These are phyloP conservation scores for Ataeniobius toweri DNA, from an alignment of 2,797 vertebrate genomes.

Conservation along the genomic window DNA sequence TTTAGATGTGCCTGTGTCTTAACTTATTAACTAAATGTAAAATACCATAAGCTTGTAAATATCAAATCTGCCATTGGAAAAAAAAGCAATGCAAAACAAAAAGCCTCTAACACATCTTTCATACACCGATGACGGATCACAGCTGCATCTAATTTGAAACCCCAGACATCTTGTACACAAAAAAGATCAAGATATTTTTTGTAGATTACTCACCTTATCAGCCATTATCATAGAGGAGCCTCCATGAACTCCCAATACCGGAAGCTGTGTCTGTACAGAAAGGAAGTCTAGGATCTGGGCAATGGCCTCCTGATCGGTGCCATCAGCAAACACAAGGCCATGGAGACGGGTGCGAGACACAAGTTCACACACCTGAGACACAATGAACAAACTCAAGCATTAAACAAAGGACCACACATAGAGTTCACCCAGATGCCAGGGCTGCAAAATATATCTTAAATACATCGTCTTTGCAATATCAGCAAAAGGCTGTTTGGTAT, in stretches of 20 bases:
- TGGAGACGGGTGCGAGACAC: slow-evolving; percentile 95
- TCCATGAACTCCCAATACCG: slow-evolving; percentile 95
- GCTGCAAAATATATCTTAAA: neutral
- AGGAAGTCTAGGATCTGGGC: slow-evolving; percentile 99
- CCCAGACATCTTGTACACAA: slow-evolving; percentile 17
- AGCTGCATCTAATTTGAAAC: slow-evolving; percentile 26
- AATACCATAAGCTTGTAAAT: slow-evolving; percentile 12
- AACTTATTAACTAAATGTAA: slow-evolving; percentile 6
- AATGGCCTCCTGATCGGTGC: slow-evolving; percentile 96
- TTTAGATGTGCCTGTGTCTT: neutral
- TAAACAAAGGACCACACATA: neutral
- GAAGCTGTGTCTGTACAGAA: slow-evolving; percentile 95
- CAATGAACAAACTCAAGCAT: slow-evolving; percentile 31
- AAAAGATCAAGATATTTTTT: slow-evolving; percentile 7
- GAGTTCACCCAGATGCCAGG: neutral
- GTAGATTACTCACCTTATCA: slow-evolving; percentile 89
- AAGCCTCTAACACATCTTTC: slow-evolving; percentile 2
- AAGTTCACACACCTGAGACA: slow-evolving; percentile 90
- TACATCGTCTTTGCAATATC: neutral
- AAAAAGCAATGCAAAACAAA: slow-evolving; percentile 17
- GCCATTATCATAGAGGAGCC: slow-evolving; percentile 99
- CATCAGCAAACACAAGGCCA: slow-evolving; percentile 95
- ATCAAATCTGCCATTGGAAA: slow-evolving; percentile 15
- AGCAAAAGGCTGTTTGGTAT: neutral
- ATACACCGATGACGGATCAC: slow-evolving; percentile 20